phyloP scores from a whole-genome alignment of 2,797 vertebrate genomes.

The Acipenser oxyrinchus region DNA sequence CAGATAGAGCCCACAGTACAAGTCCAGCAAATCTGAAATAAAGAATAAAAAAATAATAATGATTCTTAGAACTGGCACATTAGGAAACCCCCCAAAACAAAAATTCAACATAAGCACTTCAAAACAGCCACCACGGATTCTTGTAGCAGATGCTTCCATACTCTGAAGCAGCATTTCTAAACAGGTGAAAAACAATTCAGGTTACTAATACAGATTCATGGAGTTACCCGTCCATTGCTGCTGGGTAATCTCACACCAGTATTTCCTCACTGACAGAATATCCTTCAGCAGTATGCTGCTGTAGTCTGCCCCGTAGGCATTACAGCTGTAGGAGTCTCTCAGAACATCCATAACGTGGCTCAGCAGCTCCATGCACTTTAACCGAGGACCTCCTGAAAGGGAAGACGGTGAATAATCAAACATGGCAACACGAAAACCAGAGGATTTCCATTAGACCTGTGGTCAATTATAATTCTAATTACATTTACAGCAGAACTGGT shows the following conservation, averaged over 20 bases:
- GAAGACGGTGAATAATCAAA: constrained; percentile 6
- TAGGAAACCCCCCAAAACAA: background rate
- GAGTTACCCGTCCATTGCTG: constrained; percentile 82
- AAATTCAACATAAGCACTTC: background rate
- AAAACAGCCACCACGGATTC: background rate
- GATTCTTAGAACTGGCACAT: background rate
- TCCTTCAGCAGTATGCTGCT: constrained; percentile 88
- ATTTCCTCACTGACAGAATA: constrained; percentile 86
- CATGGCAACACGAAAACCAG: background rate
- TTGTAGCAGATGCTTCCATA: too few species aligned
- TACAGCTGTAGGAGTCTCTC: constrained; percentile 62
- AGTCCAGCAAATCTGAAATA: constrained; percentile 66
- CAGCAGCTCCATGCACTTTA: constrained; percentile 87
- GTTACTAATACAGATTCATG: too few species aligned
- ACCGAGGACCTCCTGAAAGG: constrained; percentile 72
- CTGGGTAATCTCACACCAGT: constrained; percentile 87
- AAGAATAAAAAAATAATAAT: background rate
- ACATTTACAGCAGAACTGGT: too few species aligned
- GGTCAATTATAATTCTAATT: too few species aligned
- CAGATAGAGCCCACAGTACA: constrained; percentile 73
- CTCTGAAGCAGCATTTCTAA: too few species aligned
- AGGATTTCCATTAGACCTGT: too few species aligned
- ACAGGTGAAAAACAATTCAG: background rate
- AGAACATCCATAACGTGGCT: constrained; percentile 74
- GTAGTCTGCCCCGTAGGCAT: constrained; percentile 77